phyloP scores from a whole-genome alignment of 2,113 vertebrate species.

The Natator depressus region DNA sequence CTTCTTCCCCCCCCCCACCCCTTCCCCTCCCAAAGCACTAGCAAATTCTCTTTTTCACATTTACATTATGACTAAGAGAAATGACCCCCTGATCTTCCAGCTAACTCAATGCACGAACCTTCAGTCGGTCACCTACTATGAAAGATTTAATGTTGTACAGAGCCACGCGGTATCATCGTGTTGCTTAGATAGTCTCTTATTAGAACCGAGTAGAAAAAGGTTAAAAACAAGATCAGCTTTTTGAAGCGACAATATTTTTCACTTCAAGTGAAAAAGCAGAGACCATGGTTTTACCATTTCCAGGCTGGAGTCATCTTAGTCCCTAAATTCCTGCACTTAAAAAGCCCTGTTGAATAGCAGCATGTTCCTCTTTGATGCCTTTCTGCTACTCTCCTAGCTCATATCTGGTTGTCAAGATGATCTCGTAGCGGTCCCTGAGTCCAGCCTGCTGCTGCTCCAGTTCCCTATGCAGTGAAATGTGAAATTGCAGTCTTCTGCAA shows the following conservation, averaged over 20 bases:
- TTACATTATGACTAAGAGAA: conserved; percentile 63
- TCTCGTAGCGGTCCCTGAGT: not conserved
- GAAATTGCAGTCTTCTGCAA: conserved; percentile 35
- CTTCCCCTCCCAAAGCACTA: conserved; percentile 7
- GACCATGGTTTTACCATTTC: conserved; percentile 22
- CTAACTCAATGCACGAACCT: not conserved
- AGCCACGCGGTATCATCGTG: not conserved
- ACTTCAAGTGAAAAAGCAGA: conserved; percentile 28
- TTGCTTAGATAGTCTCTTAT: conserved; percentile 10
- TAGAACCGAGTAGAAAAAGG: conserved; percentile 8
- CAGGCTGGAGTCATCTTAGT: not conserved
- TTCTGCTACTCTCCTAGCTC: not conserved
- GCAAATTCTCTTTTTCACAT: conserved; percentile 41
- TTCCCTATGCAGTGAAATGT: conserved; percentile 38
- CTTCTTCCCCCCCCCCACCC: not conserved
- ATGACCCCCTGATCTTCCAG: conserved; percentile 15
- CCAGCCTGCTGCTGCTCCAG: not conserved
- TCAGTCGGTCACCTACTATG: not conserved
- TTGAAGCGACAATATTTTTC: conserved; percentile 5
- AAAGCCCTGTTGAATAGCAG: not conserved
- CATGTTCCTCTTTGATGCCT: not conserved
- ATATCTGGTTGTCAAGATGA: not conserved
- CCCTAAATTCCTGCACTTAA: conserved; percentile 19
- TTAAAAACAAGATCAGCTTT: conserved; percentile 1
- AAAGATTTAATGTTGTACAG: not conserved